Base-by-base conservation (phyloP, 2,113 vertebrate species). In the Camelus dromedarius region DNA sequence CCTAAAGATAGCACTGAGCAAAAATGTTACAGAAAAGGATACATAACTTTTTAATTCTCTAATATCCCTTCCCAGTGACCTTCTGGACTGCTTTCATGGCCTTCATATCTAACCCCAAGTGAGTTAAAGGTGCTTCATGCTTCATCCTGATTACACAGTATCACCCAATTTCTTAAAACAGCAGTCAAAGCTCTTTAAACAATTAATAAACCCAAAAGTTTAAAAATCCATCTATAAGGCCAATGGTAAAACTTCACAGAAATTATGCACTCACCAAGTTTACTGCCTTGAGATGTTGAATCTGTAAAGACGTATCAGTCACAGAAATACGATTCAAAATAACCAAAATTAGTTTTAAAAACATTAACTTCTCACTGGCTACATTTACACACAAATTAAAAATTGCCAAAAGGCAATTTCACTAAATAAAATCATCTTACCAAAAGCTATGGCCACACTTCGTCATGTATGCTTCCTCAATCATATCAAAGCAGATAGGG, bases 371-470 rank as follows among this genome's bases (percentile, higher is more conserved):
- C 48, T 81, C 30, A 79, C 15, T 75, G 16, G 42, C 56, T 91
- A 76, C 20, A 89, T 80, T 64, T 89, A 93, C 9, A 90, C 1
- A 75, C n/a, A n/a, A 90, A n/a, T 88, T 79, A 69, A 69, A 92
- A 96, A 76, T 19, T 50, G 8, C 3, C 52, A 72, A 94, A 92
- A 95, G 48, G 89, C 22, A 72, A 46, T 93, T 75, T 93, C 58
- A 67, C 0, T 0, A 66, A 96, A 91, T 80, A 93, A 95, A 97
- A 86, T 79, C 10, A 54, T 42, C 98, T 99, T 98, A 99, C 99
- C 99, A 99, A 98, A 99, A 99, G 98, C 99, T 99, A 98, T 99
- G 99, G 56, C 99, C 99, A 98, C 99, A 99, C 98, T 99, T 99
- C 0, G 99, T 99, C 99, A 99, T 99, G 97, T 99, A 99, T 24